Conservation (phyloP, 2,888 invertebrate species). For the Tenthredo livida region DNA sequence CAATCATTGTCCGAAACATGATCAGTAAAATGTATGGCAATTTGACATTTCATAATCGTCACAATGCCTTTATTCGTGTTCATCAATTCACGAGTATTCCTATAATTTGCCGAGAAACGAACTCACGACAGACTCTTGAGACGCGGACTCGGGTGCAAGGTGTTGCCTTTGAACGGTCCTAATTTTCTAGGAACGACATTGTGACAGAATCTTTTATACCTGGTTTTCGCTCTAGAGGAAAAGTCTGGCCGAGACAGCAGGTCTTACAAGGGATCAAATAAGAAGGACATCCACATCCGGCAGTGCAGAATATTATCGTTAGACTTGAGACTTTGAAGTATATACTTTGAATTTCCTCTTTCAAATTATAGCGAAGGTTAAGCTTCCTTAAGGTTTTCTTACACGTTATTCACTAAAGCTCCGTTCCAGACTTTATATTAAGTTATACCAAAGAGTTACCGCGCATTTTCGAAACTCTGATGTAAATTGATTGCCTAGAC, state of each 20-base stretch:
- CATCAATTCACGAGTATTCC: background rate
- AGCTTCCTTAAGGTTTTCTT: background rate
- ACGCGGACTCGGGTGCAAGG: background rate
- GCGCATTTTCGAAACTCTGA: background rate
- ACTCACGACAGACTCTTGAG: background rate
- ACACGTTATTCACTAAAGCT: background rate
- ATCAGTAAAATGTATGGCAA: background rate
- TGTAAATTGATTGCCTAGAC: background rate
- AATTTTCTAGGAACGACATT: conserved; percentile 19
- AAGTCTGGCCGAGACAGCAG: conserved; percentile 7
- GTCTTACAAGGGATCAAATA: conserved; percentile 13
- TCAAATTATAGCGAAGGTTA: conserved; percentile 13
- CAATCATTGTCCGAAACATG: too few species aligned
- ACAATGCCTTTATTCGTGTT: background rate
- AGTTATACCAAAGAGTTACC: background rate
- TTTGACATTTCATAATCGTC: background rate
- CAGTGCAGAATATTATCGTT: conserved; percentile 8
- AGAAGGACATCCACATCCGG: conserved; percentile 16
- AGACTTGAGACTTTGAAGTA: background rate
- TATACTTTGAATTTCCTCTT: conserved; percentile 14
- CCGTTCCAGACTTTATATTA: background rate
- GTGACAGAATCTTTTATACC: conserved; percentile 24
- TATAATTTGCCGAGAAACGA: background rate
- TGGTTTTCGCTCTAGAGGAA: background rate
- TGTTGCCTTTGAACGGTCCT: conserved; percentile 22